Percentiles rank a stretch among this genome's conserved stretches.
Conservation (phyloP, 1,140 invertebrate genomes). For the Tetramorium simillimum region DNA sequence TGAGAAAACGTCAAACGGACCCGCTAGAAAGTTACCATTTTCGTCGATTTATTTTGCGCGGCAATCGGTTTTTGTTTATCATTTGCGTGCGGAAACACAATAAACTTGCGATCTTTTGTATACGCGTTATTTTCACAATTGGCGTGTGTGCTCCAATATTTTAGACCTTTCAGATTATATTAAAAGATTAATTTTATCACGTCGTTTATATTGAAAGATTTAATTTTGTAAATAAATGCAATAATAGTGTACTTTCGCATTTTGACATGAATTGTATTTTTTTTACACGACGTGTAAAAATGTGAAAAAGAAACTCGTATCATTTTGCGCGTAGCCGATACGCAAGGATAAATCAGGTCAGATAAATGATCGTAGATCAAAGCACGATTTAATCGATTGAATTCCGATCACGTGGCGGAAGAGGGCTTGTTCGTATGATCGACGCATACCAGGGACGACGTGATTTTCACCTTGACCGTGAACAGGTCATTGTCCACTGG, state of each 20-base stretch:
- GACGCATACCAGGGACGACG: constrained; percentile 51
- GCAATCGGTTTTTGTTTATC: neutral
- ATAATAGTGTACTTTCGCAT: neutral
- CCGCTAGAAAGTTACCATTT: neutral
- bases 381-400: constrained; percentile 40
- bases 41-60: neutral
- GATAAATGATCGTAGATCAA: constrained; percentile 44
- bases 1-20: neutral
- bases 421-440: constrained; percentile 66
- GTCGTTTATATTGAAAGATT: neutral
- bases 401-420: constrained; percentile 70
- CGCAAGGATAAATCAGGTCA: constrained; percentile 47
- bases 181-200: neutral
- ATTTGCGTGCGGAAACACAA: neutral
- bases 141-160: neutral
- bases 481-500: constrained; percentile 72
- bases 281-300: constrained; percentile 2
- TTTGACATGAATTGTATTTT: neutral
- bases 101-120: neutral
- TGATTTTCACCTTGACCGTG: constrained; percentile 77
- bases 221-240: neutral
- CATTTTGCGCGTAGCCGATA: neutral
- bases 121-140: neutral
- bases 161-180: neutral
- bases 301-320: constrained; percentile 20